These are phyloP conservation scores for Acestrorhynchus altus DNA, from an alignment of 2,797 vertebrate species.

Conservation along the genomic window DNA sequence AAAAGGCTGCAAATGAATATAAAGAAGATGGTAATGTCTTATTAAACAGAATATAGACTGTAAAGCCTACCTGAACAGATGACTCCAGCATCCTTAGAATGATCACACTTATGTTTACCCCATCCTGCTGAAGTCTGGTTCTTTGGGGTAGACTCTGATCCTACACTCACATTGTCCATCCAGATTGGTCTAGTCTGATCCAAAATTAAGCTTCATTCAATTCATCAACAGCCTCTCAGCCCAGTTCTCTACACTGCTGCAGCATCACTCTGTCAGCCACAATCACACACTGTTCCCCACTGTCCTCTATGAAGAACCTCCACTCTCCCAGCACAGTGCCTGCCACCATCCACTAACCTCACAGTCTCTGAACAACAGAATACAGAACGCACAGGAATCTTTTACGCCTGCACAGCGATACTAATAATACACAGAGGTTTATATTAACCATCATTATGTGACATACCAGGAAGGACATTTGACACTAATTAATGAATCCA, in stretches of 20 bases:
- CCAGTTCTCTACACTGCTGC: no score
- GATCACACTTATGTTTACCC: neutral
- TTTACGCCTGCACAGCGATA: no score
- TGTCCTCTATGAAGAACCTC: conserved; percentile 1
- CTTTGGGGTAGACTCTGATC: neutral
- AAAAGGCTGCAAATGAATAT: no score
- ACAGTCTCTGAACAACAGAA: neutral
- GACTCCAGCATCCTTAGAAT: neutral
- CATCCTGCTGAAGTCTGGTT: neutral
- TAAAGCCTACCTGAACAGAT: neutral
- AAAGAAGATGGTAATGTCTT: no score
- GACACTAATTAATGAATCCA: no score
- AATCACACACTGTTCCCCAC: neutral
- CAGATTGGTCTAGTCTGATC: neutral
- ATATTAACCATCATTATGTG: neutral
- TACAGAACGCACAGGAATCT: neutral
- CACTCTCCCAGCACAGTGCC: neutral
- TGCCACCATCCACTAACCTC: neutral
- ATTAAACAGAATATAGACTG: no score
- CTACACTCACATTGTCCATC: neutral
- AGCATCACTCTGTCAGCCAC: no score
- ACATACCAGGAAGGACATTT: neutral
- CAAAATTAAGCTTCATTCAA: neutral
- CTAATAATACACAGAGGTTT: neutral
- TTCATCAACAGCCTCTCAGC: no score